Evolutionary conservation across 2,888 invertebrate species (phyloP).

Genomic region (Epistrophe grossulariae): DNA sequence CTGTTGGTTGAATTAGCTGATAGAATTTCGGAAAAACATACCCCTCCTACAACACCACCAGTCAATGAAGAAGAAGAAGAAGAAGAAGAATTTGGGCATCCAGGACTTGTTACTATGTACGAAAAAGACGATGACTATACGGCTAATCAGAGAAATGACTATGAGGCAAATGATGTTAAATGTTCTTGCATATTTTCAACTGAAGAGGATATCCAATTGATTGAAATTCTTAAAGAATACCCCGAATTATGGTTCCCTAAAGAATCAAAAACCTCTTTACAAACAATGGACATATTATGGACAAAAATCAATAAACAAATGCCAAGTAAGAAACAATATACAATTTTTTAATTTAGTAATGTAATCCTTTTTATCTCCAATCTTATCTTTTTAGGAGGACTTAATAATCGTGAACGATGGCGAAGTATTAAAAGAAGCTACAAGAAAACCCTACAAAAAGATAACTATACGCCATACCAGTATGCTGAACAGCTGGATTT

Average conservation of each 20-base stretch:
- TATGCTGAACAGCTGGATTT: constrained; percentile 39
- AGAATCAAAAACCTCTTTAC: neutral
- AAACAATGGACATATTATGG: constrained; percentile 36
- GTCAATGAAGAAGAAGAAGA: constrained; percentile 58
- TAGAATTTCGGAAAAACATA: constrained; percentile 36
- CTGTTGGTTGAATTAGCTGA: constrained; percentile 56
- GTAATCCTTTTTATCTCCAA: neutral
- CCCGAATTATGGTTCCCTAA: constrained; percentile 56
- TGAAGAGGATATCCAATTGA: constrained; percentile 44
- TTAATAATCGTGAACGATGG: constrained; percentile 81
- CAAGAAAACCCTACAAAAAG: constrained; percentile 79
- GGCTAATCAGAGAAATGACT: neutral
- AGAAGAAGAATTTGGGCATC: constrained; percentile 47
- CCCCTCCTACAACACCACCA: neutral
- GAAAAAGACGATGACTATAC: constrained; percentile 52
- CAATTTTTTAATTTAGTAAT: neutral
- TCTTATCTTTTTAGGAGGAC: constrained; percentile 27
- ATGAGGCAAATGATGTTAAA: neutral
- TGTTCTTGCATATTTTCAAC: constrained; percentile 25
- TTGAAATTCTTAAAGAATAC: constrained; percentile 33
- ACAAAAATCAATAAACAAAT: constrained; percentile 32
- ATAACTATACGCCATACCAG: constrained; percentile 38
- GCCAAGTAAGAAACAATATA: constrained; percentile 46
- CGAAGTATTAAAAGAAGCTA: constrained; percentile 81
- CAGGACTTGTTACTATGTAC: constrained; percentile 45